Percentiles rank a stretch among this genome's conserved stretches.
Conservation (phyloP, 2,888 invertebrate species). For the Cheilosia soror region DNA sequence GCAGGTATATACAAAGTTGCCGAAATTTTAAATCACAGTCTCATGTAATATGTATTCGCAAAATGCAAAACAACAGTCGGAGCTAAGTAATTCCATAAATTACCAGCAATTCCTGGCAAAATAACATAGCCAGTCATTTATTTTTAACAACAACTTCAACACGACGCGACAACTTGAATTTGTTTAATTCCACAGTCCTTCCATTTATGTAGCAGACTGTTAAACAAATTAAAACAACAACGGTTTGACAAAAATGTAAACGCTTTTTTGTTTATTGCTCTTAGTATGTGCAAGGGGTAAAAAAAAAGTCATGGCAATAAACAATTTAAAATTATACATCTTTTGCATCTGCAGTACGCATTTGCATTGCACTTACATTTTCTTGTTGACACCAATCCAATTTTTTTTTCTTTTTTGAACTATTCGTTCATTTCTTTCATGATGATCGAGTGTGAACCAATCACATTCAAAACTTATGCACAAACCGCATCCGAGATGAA, state of each 20-base stretch:
- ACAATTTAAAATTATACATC: too few relatives aligned
- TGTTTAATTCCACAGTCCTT: too few relatives aligned
- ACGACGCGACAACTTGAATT: neutral
- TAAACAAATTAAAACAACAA: too few relatives aligned
- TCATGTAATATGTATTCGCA: constrained; percentile 47
- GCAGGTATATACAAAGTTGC: neutral
- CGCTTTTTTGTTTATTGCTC: too few relatives aligned
- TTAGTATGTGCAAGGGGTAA: too few relatives aligned
- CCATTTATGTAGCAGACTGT: too few relatives aligned
- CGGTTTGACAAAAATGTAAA: too few relatives aligned
- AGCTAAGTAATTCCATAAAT: constrained; percentile 62
- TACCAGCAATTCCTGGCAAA: constrained; percentile 47
- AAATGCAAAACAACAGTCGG: constrained; percentile 22
- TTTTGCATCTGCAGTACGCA: too few relatives aligned
- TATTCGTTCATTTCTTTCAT: neutral
- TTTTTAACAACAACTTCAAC: constrained; percentile 33
- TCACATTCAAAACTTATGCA: neutral
- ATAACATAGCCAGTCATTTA: constrained; percentile 61
- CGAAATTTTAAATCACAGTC: constrained; percentile 5
- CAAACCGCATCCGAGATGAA: neutral
- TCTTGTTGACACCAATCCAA: neutral
- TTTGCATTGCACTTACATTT: too few relatives aligned
- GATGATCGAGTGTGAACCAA: neutral
- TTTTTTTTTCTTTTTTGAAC: neutral
- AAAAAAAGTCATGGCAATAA: too few relatives aligned